A percentile compares a stretch with the other conserved stretches of the same genome.
phyloP scores from a whole-genome alignment of 2,797 vertebrate species.

The Lateolabrax maculatus region DNA sequence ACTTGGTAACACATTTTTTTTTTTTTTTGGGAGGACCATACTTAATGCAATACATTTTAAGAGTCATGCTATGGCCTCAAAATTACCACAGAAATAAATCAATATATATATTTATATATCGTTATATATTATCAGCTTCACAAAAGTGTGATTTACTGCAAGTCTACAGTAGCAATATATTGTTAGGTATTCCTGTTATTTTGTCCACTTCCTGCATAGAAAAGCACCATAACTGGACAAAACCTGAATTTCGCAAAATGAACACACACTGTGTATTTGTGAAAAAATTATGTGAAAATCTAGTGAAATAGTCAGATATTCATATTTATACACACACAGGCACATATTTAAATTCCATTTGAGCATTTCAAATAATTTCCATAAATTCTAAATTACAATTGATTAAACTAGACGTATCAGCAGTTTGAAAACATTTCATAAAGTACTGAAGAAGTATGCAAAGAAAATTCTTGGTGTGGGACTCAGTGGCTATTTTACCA shows the following conservation, averaged over 20 bases:
- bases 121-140: background rate
- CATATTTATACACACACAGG: no score
- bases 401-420: background rate
- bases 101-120: background rate
- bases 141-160: background rate
- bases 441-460: background rate
- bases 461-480: background rate
- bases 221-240: background rate
- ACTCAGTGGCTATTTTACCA: background rate
- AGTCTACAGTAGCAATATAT: background rate
- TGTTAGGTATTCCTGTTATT: background rate
- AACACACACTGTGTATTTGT: background rate
- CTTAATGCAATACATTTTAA: slow-evolving; percentile 13
- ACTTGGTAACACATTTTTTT: slow-evolving; percentile 6
- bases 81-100: background rate
- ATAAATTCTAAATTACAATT: background rate
- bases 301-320: background rate
- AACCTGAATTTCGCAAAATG: no score
- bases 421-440: background rate
- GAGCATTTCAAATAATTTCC: background rate
- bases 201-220: background rate
- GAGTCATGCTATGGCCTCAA: background rate
- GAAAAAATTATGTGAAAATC: background rate
- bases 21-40: background rate
- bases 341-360: background rate